Conservation (phyloP, 2,113 vertebrate genomes). For the Microcebus tavaratra region DNA sequence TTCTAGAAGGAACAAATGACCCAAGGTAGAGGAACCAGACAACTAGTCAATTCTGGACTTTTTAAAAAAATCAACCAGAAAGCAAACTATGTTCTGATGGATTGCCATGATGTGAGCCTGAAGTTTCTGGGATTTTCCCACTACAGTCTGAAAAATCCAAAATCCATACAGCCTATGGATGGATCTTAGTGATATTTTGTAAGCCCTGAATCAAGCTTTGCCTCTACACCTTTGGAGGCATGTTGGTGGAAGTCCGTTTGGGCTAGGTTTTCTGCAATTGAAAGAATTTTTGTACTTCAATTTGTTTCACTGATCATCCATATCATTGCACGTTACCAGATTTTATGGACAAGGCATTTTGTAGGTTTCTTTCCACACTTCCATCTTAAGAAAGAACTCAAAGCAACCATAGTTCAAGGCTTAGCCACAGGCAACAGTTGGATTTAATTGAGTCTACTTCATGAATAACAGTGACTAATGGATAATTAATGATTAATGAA, state of each 20-base stretch:
- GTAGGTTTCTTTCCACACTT: neutral
- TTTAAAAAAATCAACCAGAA: neutral
- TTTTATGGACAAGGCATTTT: neutral
- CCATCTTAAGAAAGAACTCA: neutral
- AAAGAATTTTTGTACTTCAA: neutral
- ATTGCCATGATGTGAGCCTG: neutral
- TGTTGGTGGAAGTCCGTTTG: neutral
- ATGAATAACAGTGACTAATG: neutral
- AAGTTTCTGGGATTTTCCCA: neutral
- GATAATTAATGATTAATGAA: slow-evolving; percentile 17
- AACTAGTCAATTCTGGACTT: neutral
- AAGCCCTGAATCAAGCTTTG: neutral
- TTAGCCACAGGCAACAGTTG: neutral
- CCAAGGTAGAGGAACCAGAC: neutral
- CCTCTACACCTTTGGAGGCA: neutral
- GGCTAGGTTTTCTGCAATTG: neutral
- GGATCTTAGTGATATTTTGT: too few relatives aligned
- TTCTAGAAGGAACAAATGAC: neutral
- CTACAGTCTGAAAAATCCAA: neutral
- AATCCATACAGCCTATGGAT: neutral
- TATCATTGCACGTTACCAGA: neutral
- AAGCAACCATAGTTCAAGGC: neutral
- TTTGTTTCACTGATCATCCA: neutral
- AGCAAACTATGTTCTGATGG: neutral
- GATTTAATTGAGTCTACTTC: neutral